Conservation (phyloP, 1,140 invertebrate genomes). For the Anthonomus grandis region DNA sequence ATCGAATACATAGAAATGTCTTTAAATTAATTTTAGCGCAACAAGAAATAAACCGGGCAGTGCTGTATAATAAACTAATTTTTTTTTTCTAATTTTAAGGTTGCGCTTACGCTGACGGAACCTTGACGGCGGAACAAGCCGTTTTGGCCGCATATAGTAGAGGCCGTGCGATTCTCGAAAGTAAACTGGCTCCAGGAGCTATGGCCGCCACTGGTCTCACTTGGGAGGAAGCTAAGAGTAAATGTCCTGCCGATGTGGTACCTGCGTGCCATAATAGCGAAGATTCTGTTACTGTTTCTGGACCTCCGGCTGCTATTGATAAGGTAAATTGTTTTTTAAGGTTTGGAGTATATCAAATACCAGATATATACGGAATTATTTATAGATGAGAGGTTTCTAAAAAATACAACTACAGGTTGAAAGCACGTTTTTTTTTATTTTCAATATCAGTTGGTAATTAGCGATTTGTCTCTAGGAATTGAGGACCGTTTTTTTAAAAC, state of each 20-base stretch:
- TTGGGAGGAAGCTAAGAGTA: conserved; percentile 77
- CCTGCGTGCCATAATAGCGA: conserved; percentile 91
- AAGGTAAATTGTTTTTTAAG: too few relatives aligned
- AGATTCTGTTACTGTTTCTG: conserved; percentile 92
- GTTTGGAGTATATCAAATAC: too few relatives aligned
- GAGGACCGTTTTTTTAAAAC: too few relatives aligned
- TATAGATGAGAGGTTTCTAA: too few relatives aligned
- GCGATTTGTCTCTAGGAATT: too few relatives aligned
- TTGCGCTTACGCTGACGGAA: conserved; percentile 96
- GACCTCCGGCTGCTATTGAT: conserved; percentile 66
- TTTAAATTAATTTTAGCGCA: background rate
- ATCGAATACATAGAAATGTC: too few relatives aligned
- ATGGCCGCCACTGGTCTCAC: conserved; percentile 88
- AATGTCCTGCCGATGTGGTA: conserved; percentile 72
- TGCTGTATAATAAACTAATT: too few relatives aligned
- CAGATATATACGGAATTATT: too few relatives aligned
- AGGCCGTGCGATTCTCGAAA: conserved; percentile 81
- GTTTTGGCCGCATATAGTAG: conserved; percentile 89
- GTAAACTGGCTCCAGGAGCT: conserved; percentile 66
- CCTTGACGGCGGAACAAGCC: conserved; percentile 88
- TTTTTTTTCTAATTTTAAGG: conserved; percentile 54
- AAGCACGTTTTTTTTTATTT: too few relatives aligned
- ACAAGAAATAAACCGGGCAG: background rate
- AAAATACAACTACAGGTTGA: too few relatives aligned
- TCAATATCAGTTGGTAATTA: too few relatives aligned